Conservation (phyloP, 2,113 vertebrate species). For the Colistium nudipinnis region DNA sequence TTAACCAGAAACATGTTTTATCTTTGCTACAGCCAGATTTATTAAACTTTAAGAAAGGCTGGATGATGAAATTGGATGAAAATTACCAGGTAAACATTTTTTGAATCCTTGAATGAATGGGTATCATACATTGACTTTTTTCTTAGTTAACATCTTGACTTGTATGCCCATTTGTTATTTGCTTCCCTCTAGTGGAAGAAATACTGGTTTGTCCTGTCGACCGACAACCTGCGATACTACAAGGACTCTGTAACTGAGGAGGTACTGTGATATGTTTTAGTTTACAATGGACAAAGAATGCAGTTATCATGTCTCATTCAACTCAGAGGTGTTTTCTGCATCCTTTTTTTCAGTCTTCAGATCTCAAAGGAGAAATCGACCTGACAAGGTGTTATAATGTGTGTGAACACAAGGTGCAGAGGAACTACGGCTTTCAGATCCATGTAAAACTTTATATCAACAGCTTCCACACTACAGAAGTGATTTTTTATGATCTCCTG, state of each 20-base stretch:
- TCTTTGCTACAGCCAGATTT: slow-evolving; percentile 73
- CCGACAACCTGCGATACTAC: slow-evolving; percentile 76
- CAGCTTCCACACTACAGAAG: rapidly evolving
- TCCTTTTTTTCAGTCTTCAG: slow-evolving; percentile 60
- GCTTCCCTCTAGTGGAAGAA: slow-evolving; percentile 78
- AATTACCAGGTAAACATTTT: slow-evolving; percentile 63
- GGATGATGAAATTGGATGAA: slow-evolving; percentile 76
- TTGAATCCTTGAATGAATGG: not conserved
- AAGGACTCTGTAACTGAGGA: slow-evolving; percentile 74
- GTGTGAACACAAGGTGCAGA: slow-evolving; percentile 73
- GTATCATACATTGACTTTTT: not conserved
- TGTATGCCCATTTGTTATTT: not conserved
- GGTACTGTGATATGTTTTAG: slow-evolving; percentile 27
- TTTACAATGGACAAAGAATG: not conserved
- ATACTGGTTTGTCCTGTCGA: slow-evolving; percentile 79
- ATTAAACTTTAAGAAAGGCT: slow-evolving; percentile 82
- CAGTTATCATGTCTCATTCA: not conserved
- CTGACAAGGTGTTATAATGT: slow-evolving; percentile 70
- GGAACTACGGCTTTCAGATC: slow-evolving; percentile 80
- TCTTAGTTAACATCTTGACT: not conserved
- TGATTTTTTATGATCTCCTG: rapidly evolving
- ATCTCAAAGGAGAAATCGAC: slow-evolving; percentile 76
- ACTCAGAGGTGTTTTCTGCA: not conserved
- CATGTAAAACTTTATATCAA: slow-evolving; percentile 61
- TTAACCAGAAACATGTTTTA: not conserved